Evolutionary conservation across 1,140 invertebrate species (phyloP).

Genomic region (Microplitis mediator): DNA sequence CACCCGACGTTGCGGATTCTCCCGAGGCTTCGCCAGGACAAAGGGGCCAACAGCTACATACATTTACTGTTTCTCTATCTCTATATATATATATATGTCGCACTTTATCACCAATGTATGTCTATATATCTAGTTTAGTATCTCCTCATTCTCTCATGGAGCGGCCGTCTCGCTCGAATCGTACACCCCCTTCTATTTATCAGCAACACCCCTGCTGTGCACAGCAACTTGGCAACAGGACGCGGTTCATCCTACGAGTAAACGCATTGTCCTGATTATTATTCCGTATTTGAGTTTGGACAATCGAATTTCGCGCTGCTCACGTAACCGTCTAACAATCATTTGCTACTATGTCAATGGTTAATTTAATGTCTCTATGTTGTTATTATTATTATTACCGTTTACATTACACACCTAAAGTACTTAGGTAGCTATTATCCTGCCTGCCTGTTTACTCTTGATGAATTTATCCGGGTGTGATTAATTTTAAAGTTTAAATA

Average conservation of each 20-base stretch:
- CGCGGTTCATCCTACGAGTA: neutral
- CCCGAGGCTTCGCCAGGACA: conserved; percentile 11
- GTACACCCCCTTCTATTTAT: neutral
- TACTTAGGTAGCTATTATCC: neutral
- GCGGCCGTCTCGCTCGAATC: neutral
- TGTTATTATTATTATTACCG: neutral
- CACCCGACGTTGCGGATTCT: conserved; percentile 23
- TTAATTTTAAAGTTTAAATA: no score
- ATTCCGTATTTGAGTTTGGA: conserved; percentile 21
- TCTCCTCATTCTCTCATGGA: neutral
- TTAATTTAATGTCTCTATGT: neutral
- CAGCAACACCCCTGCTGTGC: neutral
- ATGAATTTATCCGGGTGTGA: neutral
- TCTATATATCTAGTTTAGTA: neutral
- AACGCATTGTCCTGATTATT: conserved; percentile 22
- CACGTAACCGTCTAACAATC: neutral
- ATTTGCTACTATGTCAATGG: neutral
- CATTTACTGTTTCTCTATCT: neutral
- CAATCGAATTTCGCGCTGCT: conserved; percentile 20
- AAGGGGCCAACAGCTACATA: conserved; percentile 3
- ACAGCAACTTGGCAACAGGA: neutral
- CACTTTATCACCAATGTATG: neutral
- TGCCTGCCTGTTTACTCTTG: neutral
- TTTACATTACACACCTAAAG: neutral
- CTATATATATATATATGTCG: neutral